Evolutionary conservation across 2,797 vertebrate genomes (phyloP).

Genomic region (Austrolebias charrua): DNA sequence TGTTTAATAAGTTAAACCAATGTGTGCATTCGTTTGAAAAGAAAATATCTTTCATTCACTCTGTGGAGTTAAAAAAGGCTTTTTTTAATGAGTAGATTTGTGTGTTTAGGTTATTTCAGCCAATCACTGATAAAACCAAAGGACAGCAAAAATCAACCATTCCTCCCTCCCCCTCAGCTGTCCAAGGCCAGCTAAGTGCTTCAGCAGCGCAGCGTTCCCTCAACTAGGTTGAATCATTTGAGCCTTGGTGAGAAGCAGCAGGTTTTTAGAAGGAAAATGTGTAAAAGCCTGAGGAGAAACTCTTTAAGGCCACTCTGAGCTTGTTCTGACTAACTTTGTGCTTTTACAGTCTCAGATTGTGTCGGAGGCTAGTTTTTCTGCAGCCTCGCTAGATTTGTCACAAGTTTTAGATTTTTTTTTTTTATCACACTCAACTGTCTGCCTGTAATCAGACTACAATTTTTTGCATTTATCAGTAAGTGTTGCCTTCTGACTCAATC

Average conservation of each 20-base stretch:
- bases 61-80: neutral
- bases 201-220: constrained; percentile 17
- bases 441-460: constrained; percentile 29
- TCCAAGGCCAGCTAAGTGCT: constrained; percentile 22
- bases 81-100: neutral
- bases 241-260: constrained; percentile 38
- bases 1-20: no score
- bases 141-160: constrained; percentile 5
- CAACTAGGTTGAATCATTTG: constrained; percentile 36
- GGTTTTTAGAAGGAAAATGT: constrained; percentile 30
- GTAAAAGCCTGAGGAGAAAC: constrained; percentile 31
- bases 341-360: constrained; percentile 22
- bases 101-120: neutral
- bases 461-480: constrained; percentile 48
- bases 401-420: constrained; percentile 26
- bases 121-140: neutral
- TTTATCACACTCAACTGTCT: constrained; percentile 1
- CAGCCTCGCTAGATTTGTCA: constrained; percentile 34
- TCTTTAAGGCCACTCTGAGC: constrained; percentile 20
- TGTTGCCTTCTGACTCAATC: constrained; percentile 21
- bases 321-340: constrained; percentile 28
- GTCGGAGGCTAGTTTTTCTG: constrained; percentile 18
- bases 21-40: no score
- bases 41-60: no score
- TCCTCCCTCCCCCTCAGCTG: constrained; percentile 6